Conservation (phyloP, 2,797 vertebrate genomes). For the Cossypha niveicapilla region DNA sequence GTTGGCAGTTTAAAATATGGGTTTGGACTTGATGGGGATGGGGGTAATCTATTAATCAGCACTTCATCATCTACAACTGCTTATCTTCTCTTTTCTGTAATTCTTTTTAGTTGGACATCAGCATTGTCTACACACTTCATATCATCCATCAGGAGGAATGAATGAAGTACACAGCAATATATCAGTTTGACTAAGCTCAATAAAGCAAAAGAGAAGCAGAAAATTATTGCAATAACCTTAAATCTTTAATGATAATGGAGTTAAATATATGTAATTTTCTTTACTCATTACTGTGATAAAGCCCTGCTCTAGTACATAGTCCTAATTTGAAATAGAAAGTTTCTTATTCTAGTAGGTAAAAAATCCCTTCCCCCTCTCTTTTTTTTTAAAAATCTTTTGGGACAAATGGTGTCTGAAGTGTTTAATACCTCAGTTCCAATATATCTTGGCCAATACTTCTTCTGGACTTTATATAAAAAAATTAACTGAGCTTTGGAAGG, state of each 20-base stretch:
- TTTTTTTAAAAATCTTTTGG: neutral
- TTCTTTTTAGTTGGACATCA: slow-evolving; percentile 31
- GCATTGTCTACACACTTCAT: neutral
- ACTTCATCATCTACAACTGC: slow-evolving; percentile 56
- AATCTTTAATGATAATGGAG: slow-evolving; percentile 38
- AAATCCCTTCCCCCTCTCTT: fast-evolving
- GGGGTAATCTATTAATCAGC: slow-evolving; percentile 39
- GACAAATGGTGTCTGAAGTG: neutral
- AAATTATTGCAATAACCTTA: slow-evolving; percentile 59
- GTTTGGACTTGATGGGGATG: neutral
- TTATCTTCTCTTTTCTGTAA: slow-evolving; percentile 47
- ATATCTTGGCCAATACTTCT: neutral
- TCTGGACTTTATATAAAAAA: neutral
- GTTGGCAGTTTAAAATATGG: slow-evolving; percentile 53
- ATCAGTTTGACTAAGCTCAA: slow-evolving; percentile 39
- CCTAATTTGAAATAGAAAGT: neutral
- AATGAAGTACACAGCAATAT: slow-evolving; percentile 44
- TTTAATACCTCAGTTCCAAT: neutral
- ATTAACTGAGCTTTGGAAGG: neutral
- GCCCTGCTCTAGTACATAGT: neutral
- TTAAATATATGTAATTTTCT: slow-evolving; percentile 38
- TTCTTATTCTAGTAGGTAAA: neutral
- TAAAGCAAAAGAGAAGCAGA: slow-evolving; percentile 30
- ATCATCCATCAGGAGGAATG: slow-evolving; percentile 43
- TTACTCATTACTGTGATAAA: slow-evolving; percentile 33